Conservation (phyloP, 2,888 invertebrate genomes). For the Liopterus haemorrhoidalis region DNA sequence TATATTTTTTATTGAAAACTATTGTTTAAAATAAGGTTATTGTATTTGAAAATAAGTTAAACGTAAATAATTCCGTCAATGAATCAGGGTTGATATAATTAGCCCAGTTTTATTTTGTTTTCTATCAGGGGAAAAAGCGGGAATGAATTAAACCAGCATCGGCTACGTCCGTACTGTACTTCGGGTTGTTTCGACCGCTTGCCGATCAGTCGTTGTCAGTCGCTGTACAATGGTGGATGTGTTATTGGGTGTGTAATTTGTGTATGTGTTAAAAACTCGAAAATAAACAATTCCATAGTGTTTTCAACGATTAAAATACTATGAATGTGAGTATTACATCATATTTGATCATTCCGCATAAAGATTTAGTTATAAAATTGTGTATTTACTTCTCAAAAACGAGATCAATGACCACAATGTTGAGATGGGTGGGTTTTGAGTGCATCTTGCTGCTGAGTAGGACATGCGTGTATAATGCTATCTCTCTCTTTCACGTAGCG, state of each 20-base stretch:
- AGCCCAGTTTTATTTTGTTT: conserved; percentile 10
- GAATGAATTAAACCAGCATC: conserved; percentile 19
- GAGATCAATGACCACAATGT: conserved; percentile 44
- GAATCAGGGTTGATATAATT: conserved; percentile 3
- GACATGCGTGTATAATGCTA: conserved; percentile 13
- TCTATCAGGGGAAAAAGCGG: conserved; percentile 16
- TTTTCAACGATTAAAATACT: conserved; percentile 19
- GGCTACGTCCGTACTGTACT: conserved; percentile 19
- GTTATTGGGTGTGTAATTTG: conserved; percentile 26
- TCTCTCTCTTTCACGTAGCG: conserved; percentile 22
- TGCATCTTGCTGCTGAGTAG: conserved; percentile 24
- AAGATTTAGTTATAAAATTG: background rate
- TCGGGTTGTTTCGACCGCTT: conserved; percentile 18
- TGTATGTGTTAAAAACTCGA: conserved; percentile 22
- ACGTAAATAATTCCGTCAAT: no score
- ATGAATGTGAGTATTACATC: conserved; percentile 28
- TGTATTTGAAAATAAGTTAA: no score
- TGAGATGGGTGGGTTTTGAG: conserved; percentile 43
- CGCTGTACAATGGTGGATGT: conserved; percentile 26
- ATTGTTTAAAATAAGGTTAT: no score
- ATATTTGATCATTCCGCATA: conserved; percentile 3
- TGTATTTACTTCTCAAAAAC: conserved; percentile 32
- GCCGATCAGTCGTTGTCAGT: conserved; percentile 27
- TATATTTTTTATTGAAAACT: no score
- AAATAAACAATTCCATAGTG: conserved; percentile 22